phyloP scores from a whole-genome alignment of 2,888 invertebrate species.

The Polia nebulosa region DNA sequence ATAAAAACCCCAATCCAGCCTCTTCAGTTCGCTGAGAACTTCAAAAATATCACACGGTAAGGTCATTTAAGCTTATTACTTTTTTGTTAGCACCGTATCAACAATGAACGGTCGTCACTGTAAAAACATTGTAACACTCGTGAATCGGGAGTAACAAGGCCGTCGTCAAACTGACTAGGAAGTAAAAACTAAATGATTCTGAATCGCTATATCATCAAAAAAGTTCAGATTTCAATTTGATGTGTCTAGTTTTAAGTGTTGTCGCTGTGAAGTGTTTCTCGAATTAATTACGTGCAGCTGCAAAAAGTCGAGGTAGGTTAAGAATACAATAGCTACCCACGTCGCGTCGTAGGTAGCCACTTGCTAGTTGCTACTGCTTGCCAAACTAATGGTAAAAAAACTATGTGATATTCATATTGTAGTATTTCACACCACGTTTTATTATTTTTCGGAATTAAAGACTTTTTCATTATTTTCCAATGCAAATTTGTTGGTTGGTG shows the following conservation, averaged over 20 bases:
- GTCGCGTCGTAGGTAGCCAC: neutral
- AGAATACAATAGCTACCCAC: constrained; percentile 15
- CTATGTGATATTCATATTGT: no score
- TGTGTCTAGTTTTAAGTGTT: constrained; percentile 34
- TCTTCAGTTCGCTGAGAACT: constrained; percentile 39
- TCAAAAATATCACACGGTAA: constrained; percentile 59
- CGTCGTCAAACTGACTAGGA: constrained; percentile 49
- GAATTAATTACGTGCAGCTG: constrained; percentile 37
- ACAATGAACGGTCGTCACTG: constrained; percentile 61
- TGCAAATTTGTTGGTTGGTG: no score
- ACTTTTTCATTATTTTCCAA: no score
- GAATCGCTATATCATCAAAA: constrained; percentile 58
- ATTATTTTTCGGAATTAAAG: no score
- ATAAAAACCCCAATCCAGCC: constrained; percentile 22
- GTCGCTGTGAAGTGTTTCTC: constrained; percentile 27
- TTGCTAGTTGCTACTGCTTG: neutral
- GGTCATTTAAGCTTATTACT: constrained; percentile 57
- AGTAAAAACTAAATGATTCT: constrained; percentile 60
- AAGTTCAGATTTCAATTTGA: constrained; percentile 42
- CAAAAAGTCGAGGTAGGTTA: constrained; percentile 21
- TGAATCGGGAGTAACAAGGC: constrained; percentile 56
- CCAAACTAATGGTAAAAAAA: neutral
- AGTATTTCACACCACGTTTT: no score
- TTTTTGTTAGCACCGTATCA: constrained; percentile 59
- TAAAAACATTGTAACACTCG: constrained; percentile 48